Conservation (phyloP, 1,140 invertebrate genomes). For the Schmidtea mediterranea region DNA sequence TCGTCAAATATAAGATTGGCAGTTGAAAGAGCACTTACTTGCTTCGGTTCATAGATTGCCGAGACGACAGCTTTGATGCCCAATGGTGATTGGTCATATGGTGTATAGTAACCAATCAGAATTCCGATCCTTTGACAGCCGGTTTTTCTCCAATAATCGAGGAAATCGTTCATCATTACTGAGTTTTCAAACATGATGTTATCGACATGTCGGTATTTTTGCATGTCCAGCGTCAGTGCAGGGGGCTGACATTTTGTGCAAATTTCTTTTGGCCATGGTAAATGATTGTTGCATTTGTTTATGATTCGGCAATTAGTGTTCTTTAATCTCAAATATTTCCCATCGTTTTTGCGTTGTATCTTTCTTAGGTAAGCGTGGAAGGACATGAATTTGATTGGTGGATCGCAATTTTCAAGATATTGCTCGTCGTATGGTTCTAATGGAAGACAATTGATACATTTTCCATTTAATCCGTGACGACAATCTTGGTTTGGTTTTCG, state of each 20-base stretch:
- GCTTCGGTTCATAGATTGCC: slow-evolving; percentile 92
- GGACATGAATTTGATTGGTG: no score
- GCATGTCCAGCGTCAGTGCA: slow-evolving; percentile 71
- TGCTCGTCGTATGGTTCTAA: no score
- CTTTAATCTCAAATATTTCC: slow-evolving; percentile 61
- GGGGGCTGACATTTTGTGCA: slow-evolving; percentile 95
- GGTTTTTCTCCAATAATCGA: slow-evolving; percentile 79
- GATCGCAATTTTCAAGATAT: no score
- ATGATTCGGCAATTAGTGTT: slow-evolving; percentile 73
- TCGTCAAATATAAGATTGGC: no score
- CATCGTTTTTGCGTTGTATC: slow-evolving; percentile 42
- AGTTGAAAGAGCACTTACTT: no score
- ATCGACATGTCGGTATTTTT: no score
- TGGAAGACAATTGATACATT: no score
- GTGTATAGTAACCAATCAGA: slow-evolving; percentile 70
- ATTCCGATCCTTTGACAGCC: slow-evolving; percentile 74
- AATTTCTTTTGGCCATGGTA: slow-evolving; percentile 86
- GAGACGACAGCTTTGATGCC: no score
- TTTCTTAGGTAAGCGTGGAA: slow-evolving; percentile 87
- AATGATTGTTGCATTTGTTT: slow-evolving; percentile 65
- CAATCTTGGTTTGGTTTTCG: no score
- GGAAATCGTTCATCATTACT: slow-evolving; percentile 66
- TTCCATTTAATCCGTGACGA: no score
- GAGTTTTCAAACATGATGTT: no score
- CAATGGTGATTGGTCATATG: slow-evolving; percentile 61